Percentiles rank a stretch among this genome's conserved stretches.
phyloP scores from a whole-genome alignment of 2,888 invertebrate species.

The Chydorus sphaericus region DNA sequence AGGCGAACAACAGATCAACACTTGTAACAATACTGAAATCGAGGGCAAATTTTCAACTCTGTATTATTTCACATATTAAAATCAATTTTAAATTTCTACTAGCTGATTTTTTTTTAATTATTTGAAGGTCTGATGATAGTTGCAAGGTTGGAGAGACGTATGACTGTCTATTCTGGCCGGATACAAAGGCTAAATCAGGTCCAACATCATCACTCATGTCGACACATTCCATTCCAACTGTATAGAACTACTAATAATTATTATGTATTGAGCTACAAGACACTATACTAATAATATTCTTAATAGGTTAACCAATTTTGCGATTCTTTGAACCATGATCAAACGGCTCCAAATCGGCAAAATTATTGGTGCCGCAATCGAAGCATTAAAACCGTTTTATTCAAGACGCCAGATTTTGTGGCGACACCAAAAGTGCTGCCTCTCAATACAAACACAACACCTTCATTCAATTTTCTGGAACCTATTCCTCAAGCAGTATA shows the following conservation, averaged over 20 bases:
- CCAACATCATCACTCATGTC: constrained; percentile 1
- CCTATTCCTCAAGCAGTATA: neutral
- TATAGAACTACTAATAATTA: too few species aligned
- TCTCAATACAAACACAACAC: neutral
- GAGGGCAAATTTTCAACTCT: neutral
- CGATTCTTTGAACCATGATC: constrained; percentile 7
- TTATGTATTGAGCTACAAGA: too few species aligned
- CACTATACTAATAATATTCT: neutral
- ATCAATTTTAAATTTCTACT: neutral
- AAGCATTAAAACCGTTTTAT: neutral
- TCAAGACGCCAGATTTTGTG: neutral
- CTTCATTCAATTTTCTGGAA: neutral
- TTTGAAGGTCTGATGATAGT: neutral
- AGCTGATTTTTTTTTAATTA: neutral
- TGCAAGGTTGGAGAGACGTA: too few species aligned
- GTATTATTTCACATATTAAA: neutral
- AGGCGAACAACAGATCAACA: neutral
- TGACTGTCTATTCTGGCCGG: neutral
- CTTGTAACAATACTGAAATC: neutral
- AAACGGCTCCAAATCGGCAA: constrained; percentile 3
- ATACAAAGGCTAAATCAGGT: neutral
- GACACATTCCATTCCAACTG: constrained; percentile 1
- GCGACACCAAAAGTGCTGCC: neutral
- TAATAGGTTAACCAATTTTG: constrained; percentile 3
- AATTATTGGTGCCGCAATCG: constrained; percentile 8